A percentile compares a stretch with the other conserved stretches of the same genome.
phyloP scores from a whole-genome alignment of 1,140 invertebrate species.

The Bursaphelenchus mucronatus region DNA sequence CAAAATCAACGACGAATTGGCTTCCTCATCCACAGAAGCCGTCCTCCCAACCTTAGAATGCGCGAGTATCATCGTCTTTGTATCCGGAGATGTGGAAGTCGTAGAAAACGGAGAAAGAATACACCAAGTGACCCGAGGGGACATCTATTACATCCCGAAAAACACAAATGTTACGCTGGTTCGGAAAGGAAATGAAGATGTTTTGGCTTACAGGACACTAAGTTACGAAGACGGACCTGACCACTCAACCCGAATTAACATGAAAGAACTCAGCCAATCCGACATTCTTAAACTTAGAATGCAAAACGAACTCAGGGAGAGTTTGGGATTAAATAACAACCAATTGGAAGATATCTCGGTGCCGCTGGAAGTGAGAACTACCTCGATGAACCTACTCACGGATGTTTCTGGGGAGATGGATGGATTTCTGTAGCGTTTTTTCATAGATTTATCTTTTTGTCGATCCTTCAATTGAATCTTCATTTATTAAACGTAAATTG shows the following conservation, averaged over 20 bases:
- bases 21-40: conserved; percentile 16
- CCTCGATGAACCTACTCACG: no score
- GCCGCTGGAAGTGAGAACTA: no score
- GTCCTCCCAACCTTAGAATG: conserved; percentile 48
- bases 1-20: conserved; percentile 26
- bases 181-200: conserved; percentile 1
- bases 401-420: no score
- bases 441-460: no score
- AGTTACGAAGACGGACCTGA: conserved; percentile 49
- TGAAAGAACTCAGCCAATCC: no score
- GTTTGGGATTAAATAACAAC: no score
- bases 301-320: no score
- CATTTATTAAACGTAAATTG: no score
- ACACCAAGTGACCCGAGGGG: conserved; percentile 32
- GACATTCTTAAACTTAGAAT: no score
- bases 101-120: conserved; percentile 17
- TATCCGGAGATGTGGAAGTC: conserved; percentile 41
- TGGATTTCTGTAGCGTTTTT: no score
- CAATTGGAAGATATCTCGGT: no score
- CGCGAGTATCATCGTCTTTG: conserved; percentile 47
- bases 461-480: no score
- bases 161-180: conserved; percentile 13
- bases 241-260: conserved; percentile 33
- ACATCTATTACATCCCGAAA: conserved; percentile 52
- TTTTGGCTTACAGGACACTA: conserved; percentile 51